phyloP scores from a whole-genome alignment of 2,888 invertebrate species.

The Oxyteleia sp. region DNA sequence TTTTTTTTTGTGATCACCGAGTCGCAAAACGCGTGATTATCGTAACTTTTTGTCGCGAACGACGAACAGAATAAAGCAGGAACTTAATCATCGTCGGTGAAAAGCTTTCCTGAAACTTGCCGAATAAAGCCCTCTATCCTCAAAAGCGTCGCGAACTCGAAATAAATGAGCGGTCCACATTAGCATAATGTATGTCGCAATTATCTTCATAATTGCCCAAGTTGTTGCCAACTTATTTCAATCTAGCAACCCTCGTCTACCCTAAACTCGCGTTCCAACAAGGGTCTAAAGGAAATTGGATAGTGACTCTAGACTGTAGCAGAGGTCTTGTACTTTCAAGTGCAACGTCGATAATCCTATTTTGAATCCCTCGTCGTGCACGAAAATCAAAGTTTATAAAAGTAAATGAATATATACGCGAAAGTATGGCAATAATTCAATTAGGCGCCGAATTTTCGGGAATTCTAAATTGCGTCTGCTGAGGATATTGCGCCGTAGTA shows the following conservation, averaged over 20 bases:
- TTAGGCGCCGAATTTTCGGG: no score
- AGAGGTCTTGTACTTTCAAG: no score
- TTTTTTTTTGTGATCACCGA: neutral
- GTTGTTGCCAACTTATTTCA: conserved; percentile 85
- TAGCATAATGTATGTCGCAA: conserved; percentile 86
- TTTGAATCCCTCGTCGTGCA: no score
- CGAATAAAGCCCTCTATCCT: conserved; percentile 78
- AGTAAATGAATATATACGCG: no score
- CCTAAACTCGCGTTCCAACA: no score
- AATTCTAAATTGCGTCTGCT: no score
- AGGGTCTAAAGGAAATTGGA: no score
- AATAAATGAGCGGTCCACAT: conserved; percentile 81
- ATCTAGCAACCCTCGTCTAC: conserved; percentile 74
- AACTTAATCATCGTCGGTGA: conserved; percentile 76
- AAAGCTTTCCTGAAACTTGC: conserved; percentile 79
- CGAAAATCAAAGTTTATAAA: no score
- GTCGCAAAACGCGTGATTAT: conserved; percentile 22
- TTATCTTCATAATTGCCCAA: conserved; percentile 85
- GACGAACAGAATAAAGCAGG: conserved; percentile 46
- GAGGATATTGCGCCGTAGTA: no score
- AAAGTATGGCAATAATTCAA: no score
- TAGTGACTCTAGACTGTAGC: no score
- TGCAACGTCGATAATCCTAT: no score
- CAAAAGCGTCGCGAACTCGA: conserved; percentile 75
- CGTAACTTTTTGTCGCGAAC: conserved; percentile 38